phyloP scores from a whole-genome alignment of 2,797 vertebrate genomes.

The Darevskia mixta region DNA sequence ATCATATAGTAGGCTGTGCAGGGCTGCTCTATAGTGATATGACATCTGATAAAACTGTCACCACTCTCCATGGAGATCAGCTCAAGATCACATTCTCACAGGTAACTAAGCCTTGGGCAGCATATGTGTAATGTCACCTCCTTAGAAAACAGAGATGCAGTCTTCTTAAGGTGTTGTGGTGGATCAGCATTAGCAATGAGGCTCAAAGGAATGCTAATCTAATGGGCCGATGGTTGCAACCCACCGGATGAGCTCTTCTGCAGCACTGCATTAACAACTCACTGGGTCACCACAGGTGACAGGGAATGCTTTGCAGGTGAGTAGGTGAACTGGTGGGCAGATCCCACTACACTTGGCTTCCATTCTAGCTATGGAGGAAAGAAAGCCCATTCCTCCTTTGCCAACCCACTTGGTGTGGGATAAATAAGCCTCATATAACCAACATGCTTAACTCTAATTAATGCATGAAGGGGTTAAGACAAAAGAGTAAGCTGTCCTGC shows the following conservation, averaged over 20 bases:
- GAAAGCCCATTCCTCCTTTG: no score
- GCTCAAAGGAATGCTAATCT: not conserved
- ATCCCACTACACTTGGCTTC: no score
- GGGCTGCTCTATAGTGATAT: slow-evolving; percentile 84
- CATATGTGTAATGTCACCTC: not conserved
- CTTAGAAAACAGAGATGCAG: not conserved
- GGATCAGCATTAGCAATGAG: not conserved
- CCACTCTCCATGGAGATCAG: slow-evolving; percentile 86
- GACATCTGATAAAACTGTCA: slow-evolving; percentile 77
- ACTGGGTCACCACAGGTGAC: no score
- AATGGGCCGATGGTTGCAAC: not conserved
- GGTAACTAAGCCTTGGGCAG: slow-evolving; percentile 75
- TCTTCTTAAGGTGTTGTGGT: not conserved
- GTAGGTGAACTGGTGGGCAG: no score
- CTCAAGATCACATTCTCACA: slow-evolving; percentile 81
- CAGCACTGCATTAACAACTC: no score
- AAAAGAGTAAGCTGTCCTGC: no score
- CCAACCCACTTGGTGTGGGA: no score
- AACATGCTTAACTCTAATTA: no score
- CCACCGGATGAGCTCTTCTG: not conserved
- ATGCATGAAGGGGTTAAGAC: no score
- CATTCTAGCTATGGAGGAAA: no score
- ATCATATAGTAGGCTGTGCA: slow-evolving; percentile 90
- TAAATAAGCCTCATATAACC: no score
- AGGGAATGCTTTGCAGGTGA: no score